These are phyloP conservation scores for Charanyca ferruginea DNA, from an alignment of 2,888 invertebrate genomes.

Conservation along the genomic window DNA sequence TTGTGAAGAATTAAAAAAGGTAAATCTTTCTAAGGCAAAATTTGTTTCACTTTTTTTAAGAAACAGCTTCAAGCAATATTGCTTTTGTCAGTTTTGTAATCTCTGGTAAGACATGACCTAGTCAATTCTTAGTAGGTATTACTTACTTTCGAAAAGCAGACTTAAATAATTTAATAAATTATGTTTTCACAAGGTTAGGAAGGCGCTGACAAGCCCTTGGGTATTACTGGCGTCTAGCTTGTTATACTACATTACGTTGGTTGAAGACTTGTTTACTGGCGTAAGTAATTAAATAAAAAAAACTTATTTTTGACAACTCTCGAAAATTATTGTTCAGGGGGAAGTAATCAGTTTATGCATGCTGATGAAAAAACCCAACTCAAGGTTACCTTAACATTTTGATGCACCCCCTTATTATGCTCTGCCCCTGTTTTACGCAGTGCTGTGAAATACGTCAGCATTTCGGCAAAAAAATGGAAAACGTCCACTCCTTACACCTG, in stretches of 20 bases:
- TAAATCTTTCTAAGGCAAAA: neutral
- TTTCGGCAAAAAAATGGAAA: constrained; percentile 44
- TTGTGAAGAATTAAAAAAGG: neutral
- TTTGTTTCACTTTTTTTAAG: neutral
- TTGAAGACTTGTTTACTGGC: neutral
- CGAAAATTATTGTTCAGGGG: neutral
- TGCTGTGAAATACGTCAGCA: constrained; percentile 34
- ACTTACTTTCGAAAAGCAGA: neutral
- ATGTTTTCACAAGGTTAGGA: constrained; percentile 11
- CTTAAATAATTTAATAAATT: neutral
- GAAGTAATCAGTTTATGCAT: constrained; percentile 8
- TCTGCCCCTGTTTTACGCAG: constrained; percentile 13
- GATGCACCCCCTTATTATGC: constrained; percentile 37
- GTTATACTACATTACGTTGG: neutral
- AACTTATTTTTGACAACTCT: neutral
- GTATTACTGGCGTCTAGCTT: constrained; percentile 10
- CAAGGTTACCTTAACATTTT: constrained; percentile 20
- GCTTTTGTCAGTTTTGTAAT: neutral
- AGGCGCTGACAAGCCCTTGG: neutral
- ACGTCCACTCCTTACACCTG: constrained; percentile 53
- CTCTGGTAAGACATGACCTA: neutral
- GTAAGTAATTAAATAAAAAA: too few relatives aligned
- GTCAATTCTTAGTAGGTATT: neutral
- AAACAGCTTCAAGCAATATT: neutral
- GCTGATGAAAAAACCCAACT: neutral